These are phyloP conservation scores for Rhagonycha fulva DNA, from an alignment of 2,888 invertebrate genomes.

Conservation along the genomic window DNA sequence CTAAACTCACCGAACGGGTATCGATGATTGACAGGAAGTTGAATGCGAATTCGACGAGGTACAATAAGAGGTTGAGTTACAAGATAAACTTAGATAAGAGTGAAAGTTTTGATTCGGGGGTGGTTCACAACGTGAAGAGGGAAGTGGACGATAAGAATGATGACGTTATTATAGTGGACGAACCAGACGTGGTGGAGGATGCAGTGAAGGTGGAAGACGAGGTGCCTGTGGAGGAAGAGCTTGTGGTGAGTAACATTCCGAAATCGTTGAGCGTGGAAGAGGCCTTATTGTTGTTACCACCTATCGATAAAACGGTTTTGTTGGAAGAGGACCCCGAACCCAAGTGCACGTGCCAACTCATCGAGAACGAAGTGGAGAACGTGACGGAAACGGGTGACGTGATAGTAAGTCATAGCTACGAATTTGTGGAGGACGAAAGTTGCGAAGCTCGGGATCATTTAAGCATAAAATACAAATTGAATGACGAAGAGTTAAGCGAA, in stretches of 20 bases:
- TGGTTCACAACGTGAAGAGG: slow-evolving; percentile 48
- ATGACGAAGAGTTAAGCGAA: slow-evolving; percentile 54
- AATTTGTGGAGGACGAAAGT: slow-evolving; percentile 60
- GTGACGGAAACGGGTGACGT: slow-evolving; percentile 42
- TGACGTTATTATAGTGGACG: slow-evolving; percentile 39
- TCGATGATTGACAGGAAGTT: slow-evolving; percentile 53
- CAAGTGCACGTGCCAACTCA: slow-evolving; percentile 46
- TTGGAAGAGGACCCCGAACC: slow-evolving; percentile 34
- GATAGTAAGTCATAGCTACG: slow-evolving; percentile 42
- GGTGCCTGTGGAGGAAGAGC: neutral
- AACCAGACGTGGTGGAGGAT: slow-evolving; percentile 37
- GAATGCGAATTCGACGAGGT: slow-evolving; percentile 50
- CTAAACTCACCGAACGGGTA: slow-evolving; percentile 52
- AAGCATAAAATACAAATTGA: slow-evolving; percentile 58
- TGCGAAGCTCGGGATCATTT: slow-evolving; percentile 59
- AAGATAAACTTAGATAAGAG: slow-evolving; percentile 11
- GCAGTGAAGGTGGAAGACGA: slow-evolving; percentile 28
- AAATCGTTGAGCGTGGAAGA: slow-evolving; percentile 60
- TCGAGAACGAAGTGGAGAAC: slow-evolving; percentile 46
- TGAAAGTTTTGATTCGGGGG: slow-evolving; percentile 47
- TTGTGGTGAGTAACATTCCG: slow-evolving; percentile 18
- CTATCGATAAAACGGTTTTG: slow-evolving; percentile 59
- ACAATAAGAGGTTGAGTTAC: slow-evolving; percentile 38
- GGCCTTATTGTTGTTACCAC: slow-evolving; percentile 68
- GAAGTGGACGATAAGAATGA: slow-evolving; percentile 30